Base-by-base conservation (phyloP, 2,888 invertebrate genomes). In the Acanthoscelides obtectus region DNA sequence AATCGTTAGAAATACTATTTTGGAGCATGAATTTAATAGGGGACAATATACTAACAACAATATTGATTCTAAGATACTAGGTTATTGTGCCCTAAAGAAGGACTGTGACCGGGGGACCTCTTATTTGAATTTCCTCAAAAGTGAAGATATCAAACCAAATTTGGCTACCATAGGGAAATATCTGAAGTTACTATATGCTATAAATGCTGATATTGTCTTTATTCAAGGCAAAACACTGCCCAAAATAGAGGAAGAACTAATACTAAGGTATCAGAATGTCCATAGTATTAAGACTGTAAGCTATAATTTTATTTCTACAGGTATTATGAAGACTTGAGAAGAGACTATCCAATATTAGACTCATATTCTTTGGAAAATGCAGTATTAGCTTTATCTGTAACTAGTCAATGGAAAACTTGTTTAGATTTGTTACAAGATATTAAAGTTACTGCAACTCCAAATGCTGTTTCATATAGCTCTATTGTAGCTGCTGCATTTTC, bases 341-440 rank as follows among this genome's bases (percentile, higher is more conserved):
- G 85, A 27, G 87, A 88, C 75, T 88, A 90, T 81, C 87, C 89
- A 69, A 80, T 89, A 0, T 81, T 93, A 69, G 93, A 93, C 83
- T 83, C 84, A 20, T 80, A 80, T 1, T 90, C 91, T 20, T 88
- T 89, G 78, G 91, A 91, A 79, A 84, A 85, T 80, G 83, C 92
- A 5, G 86, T 94, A 71, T 84, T 85, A 73, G 93, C 89, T 0
- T 81, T 95, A 2, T 90, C 91, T 75, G 79, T 88, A 21, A 92
- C 92, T 8, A 82, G 87, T 71, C 85, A 89, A 75, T 94, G 93
- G 92, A 87, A 87, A 77, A 88, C 90, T 72, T 88, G 89, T 65
- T 70, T 90, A 0, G 86, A 89, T 75, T 84, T 93, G 19, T 81
- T 93, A 22, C 87, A 91, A 69, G 89, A 90, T 80, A 87, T 90